Evolutionary conservation across 2,797 vertebrate genomes (phyloP), one percentile per base, ranked within the genome.

Genomic region (Labroides dimidiatus): DNA sequence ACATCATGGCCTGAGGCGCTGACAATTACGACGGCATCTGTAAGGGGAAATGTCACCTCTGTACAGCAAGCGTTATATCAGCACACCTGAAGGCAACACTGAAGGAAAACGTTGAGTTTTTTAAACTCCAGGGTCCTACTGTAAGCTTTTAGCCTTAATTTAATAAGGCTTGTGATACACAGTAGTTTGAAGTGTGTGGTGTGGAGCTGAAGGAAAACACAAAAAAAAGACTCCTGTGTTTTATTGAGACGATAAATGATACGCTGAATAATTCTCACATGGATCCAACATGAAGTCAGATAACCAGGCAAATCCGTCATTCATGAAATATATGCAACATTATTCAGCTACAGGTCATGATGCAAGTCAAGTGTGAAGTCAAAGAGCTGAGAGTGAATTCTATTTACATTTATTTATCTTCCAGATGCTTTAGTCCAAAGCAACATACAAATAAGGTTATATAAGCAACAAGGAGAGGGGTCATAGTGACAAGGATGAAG

Each of bases 1-100:
- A 12, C 49, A 55, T 65, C 45, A 20, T 10, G 1, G 15, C 56
- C 68, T 23, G 51, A 43, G 63, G 75, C 56, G 0, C 6, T 33
- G 23, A 53, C 56, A 37, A 41, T 49, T 65, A 66, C 60, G 17
- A 47, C 21, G 36, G 15, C 9, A 4, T 62, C 37, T 1, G 1
- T 59, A 14, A 52, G 55, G 59, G 49, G 24, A 66, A 73, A 64
- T 57, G 71, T 59, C 52, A 19, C 55, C 61, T 6, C 36, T 45
- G 24, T 77, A 72, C 51, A 36, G 3, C 44, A 41, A 23, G 51
- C 58, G 27, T 67, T 64, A 52, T 10, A 0, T 33, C 3, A 42
- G 69, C 65, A 45, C 41, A 52, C 37, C 56, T 60, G 24, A 15
- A 60, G 69, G 27, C 8, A 0, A 5, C 39, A 47, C n/a, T 44